These are phyloP conservation scores for Euschistus heros DNA, from an alignment of 1,140 invertebrate species.

Conservation along the genomic window DNA sequence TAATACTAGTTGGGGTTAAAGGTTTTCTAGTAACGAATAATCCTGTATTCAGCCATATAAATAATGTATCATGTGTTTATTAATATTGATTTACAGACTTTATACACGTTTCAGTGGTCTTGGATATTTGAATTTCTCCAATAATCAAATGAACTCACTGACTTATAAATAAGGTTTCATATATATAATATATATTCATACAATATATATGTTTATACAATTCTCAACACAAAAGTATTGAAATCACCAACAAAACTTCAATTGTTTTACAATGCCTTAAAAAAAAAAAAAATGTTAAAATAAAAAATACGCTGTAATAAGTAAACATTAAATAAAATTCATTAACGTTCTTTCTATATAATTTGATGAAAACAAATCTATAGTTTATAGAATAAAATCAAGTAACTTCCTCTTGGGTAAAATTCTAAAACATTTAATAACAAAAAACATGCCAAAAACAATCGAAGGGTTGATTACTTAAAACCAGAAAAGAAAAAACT, in stretches of 20 bases:
- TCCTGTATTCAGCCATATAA: conserved; percentile 8
- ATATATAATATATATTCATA: conserved; percentile 3
- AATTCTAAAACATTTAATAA: no score
- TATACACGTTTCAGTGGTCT: conserved; percentile 9
- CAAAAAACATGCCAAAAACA: no score
- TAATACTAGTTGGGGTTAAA: no score
- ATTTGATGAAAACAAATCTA: no score
- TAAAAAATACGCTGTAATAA: no score
- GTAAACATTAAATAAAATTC: no score
- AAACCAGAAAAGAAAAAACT: no score
- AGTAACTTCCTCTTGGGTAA: no score
- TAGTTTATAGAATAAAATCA: no score
- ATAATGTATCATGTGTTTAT: conserved; percentile 12
- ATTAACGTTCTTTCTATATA: no score
- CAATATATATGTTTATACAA: conserved; percentile 8
- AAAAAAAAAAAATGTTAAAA: neutral
- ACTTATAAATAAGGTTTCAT: conserved; percentile 5
- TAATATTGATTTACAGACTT: conserved; percentile 10
- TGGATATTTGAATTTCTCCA: neutral
- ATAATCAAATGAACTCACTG: conserved; percentile 5
- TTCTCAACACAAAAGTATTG: neutral
- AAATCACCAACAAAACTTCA: conserved; percentile 3
- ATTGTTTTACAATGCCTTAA: neutral
- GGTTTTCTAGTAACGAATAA: no score
- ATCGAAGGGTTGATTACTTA: no score